Evolutionary conservation across 2,888 invertebrate genomes (phyloP).

Genomic region (Drosophila meridionalis): DNA sequence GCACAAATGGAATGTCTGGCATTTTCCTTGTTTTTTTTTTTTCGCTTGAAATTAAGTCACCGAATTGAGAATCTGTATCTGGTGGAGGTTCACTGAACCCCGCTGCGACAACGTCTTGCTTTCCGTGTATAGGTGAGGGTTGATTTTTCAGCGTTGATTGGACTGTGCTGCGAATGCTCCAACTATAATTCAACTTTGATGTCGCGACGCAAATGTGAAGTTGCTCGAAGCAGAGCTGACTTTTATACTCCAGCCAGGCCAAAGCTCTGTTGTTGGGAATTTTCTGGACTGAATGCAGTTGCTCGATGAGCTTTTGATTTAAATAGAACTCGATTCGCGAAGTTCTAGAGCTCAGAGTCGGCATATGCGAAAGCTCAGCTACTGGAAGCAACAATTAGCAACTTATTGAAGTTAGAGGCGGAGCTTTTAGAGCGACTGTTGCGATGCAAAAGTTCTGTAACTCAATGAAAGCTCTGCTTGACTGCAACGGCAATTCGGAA

Average conservation of each 20-base stretch:
- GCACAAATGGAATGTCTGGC: slow-evolving; percentile 80
- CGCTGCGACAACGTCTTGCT: slow-evolving; percentile 46
- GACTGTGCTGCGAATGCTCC: background rate
- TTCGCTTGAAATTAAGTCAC: slow-evolving; percentile 17
- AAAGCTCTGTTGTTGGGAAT: slow-evolving; percentile 47
- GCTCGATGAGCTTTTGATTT: slow-evolving; percentile 41
- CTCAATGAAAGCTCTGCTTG: slow-evolving; percentile 39
- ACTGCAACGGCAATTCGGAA: slow-evolving; percentile 22
- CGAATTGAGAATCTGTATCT: slow-evolving; percentile 59
- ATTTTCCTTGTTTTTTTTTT: slow-evolving; percentile 57
- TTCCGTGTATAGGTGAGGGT: slow-evolving; percentile 45
- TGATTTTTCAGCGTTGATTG: slow-evolving; percentile 33
- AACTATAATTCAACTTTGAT: slow-evolving; percentile 37
- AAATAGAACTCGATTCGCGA: background rate
- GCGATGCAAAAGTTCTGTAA: slow-evolving; percentile 42
- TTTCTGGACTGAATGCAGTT: slow-evolving; percentile 44
- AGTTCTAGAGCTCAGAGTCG: background rate
- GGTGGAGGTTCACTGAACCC: slow-evolving; percentile 66
- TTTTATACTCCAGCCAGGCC: slow-evolving; percentile 50
- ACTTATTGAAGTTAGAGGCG: background rate
- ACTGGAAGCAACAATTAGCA: background rate
- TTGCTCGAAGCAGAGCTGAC: slow-evolving; percentile 21
- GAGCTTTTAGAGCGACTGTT: slow-evolving; percentile 1
- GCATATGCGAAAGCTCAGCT: background rate
- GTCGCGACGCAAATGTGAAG: slow-evolving; percentile 61